Percentiles rank a stretch among this genome's conserved stretches.
Conservation (phyloP, 1,140 invertebrate genomes). For the Frieseomelitta varia region DNA sequence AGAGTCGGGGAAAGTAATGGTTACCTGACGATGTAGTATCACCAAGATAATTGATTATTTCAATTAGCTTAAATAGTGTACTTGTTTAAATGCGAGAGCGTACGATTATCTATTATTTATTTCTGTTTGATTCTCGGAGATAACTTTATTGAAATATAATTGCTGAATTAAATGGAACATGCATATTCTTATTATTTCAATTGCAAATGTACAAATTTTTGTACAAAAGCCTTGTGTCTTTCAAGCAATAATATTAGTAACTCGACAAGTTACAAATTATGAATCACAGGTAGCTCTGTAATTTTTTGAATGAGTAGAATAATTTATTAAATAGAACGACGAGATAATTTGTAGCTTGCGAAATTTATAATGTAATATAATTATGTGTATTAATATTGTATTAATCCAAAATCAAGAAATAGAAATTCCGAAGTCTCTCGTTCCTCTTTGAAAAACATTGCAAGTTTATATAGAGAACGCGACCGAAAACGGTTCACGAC, state of each 20-base stretch:
- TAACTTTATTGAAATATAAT: neutral
- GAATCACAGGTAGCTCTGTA: no score
- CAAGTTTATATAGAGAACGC: conserved; percentile 4
- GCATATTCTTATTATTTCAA: no score
- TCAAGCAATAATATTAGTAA: no score
- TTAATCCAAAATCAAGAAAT: neutral
- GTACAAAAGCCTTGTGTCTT: no score
- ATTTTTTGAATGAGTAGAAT: no score
- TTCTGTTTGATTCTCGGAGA: neutral
- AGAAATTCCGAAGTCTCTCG: neutral
- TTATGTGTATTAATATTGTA: no score
- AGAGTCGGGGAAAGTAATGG: no score
- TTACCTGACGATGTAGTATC: neutral
- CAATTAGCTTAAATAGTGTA: neutral
- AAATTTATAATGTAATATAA: no score
- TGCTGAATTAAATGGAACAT: neutral
- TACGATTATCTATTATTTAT: neutral
- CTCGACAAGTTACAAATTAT: no score
- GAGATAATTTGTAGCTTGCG: neutral
- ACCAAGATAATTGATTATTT: neutral
- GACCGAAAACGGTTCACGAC: conserved; percentile 6
- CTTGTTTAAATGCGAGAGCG: neutral
- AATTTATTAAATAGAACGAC: no score
- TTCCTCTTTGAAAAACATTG: neutral
- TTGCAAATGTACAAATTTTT: no score